Evolutionary conservation across 2,888 invertebrate species (phyloP), one percentile per base, ranked within the genome.

Genomic region (Adelognathus sp.): DNA sequence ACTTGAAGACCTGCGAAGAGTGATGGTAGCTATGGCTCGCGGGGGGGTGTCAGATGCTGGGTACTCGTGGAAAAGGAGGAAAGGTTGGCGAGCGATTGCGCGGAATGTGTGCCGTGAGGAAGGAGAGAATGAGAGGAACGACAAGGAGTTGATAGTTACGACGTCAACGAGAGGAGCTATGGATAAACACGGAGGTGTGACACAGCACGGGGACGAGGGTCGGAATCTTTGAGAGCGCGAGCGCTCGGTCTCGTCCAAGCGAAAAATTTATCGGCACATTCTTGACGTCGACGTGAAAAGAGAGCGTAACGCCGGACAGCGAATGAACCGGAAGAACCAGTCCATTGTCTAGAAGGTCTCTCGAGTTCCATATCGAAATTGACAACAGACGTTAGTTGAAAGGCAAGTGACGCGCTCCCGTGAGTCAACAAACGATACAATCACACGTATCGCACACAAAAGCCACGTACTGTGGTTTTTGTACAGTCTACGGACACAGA

Each of bases 11-110:
- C 71, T 41, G 70, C 52, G 61, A 58, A 67, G 72, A 66, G 56
- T 41, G 50, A 54, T 24, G 58, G 67, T 82, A 50, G 74, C 54
- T 74, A 73, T 73, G 77, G 76, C 72, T 77, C 76, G 77, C 73
- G 46, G 61, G 31, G 46, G 24, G 46, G 63, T 46, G 60, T 16
- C 41, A 44, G 41, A 64, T 50, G 50, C 29, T 33, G 56, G 36
- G 46, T 64, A 33, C 46, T 61, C 63, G 78, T 39, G 21, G 33
- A 61, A 58, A 58, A 70, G n/a, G n/a, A 75, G 64, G 74, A 74
- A 73, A 73, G 46, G 64, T 70, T 60, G 44, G 54, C 66, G 14
- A 60, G 61, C 58, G 66, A 70, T 74, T 70, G 79, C 44, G 46
- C 63, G 41, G 76, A 71, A 41, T 36, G 74, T 39, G 44, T 70